Evolutionary conservation across 2,888 invertebrate genomes (phyloP).

Genomic region (Lepidochitona cinerea): DNA sequence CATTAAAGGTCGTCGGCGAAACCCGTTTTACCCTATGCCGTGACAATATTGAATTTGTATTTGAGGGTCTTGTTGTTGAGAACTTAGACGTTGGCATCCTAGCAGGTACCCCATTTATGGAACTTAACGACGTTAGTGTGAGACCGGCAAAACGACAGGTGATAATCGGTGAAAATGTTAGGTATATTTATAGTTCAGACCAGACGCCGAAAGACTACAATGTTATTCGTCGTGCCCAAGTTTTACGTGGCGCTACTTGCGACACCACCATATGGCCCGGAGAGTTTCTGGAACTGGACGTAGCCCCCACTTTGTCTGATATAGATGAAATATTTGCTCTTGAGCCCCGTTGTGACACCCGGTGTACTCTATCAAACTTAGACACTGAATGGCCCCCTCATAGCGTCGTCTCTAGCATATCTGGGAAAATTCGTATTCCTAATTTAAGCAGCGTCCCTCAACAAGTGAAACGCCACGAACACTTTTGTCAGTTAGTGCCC

Average conservation of each 20-base stretch:
- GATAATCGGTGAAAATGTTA: slow-evolving; percentile 12
- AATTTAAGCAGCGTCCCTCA: slow-evolving; percentile 18
- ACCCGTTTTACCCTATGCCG: too few relatives aligned
- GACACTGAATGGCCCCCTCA: slow-evolving; percentile 16
- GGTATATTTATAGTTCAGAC: slow-evolving; percentile 8
- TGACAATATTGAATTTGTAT: too few relatives aligned
- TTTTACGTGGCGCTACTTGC: slow-evolving; percentile 14
- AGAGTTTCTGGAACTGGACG: slow-evolving; percentile 22
- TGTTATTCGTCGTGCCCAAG: slow-evolving; percentile 17
- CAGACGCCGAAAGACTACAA: neutral
- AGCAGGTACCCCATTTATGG: slow-evolving; percentile 40
- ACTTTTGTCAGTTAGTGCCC: slow-evolving; percentile 26
- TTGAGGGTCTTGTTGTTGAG: slow-evolving; percentile 30
- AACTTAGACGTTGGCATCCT: slow-evolving; percentile 31
- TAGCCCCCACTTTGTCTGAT: too few relatives aligned
- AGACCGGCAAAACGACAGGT: slow-evolving; percentile 29
- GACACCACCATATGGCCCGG: slow-evolving; percentile 29
- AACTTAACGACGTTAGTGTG: slow-evolving; percentile 34
- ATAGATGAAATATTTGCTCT: slow-evolving; percentile 10
- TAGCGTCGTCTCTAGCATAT: slow-evolving; percentile 20
- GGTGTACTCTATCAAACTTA: neutral
- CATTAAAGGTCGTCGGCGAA: too few relatives aligned
- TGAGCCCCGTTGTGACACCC: slow-evolving; percentile 2
- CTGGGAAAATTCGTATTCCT: slow-evolving; percentile 15
- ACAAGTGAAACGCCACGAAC: slow-evolving; percentile 17